These are phyloP conservation scores for Hepsetus odoe DNA, from an alignment of 2,113 vertebrate genomes.

Conservation along the genomic window DNA sequence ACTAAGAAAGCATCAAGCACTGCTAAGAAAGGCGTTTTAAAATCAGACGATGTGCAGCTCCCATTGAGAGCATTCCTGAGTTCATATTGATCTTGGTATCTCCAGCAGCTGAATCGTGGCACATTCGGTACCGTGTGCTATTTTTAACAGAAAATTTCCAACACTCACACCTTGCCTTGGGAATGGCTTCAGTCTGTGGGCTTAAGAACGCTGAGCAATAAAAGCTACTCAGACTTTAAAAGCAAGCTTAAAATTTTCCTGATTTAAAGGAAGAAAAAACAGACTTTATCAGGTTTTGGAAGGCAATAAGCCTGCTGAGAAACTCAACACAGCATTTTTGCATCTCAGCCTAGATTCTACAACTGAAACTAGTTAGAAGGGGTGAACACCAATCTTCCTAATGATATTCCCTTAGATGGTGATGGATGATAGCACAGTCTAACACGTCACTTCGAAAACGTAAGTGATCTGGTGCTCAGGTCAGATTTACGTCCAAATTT, in stretches of 20 bases:
- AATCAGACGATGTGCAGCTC: slow-evolving; percentile 1
- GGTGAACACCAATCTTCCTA: too few species aligned
- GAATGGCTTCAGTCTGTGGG: neutral
- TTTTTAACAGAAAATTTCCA: slow-evolving; percentile 5
- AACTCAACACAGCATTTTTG: too few species aligned
- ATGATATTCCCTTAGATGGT: too few species aligned
- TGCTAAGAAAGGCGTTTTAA: slow-evolving; percentile 5
- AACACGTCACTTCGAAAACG: too few species aligned
- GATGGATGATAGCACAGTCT: too few species aligned
- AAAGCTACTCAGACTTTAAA: neutral
- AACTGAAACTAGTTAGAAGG: too few species aligned
- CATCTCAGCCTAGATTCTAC: too few species aligned
- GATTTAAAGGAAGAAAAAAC: too few species aligned
- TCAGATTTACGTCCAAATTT: too few species aligned
- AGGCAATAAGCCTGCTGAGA: too few species aligned
- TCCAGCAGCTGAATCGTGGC: neutral
- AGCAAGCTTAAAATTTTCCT: neutral
- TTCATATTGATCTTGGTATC: slow-evolving; percentile 32
- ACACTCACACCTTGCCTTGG: neutral
- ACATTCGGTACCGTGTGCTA: neutral
- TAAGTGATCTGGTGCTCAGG: too few species aligned
- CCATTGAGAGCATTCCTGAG: neutral
- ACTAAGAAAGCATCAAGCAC: slow-evolving; percentile 2
- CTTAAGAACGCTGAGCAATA: slow-evolving; percentile 2
- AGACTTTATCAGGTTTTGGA: too few species aligned